Evolutionary conservation across 2,113 vertebrate species (phyloP), one percentile per base, ranked within the genome.

Genomic region (Chaetops frenatus): DNA sequence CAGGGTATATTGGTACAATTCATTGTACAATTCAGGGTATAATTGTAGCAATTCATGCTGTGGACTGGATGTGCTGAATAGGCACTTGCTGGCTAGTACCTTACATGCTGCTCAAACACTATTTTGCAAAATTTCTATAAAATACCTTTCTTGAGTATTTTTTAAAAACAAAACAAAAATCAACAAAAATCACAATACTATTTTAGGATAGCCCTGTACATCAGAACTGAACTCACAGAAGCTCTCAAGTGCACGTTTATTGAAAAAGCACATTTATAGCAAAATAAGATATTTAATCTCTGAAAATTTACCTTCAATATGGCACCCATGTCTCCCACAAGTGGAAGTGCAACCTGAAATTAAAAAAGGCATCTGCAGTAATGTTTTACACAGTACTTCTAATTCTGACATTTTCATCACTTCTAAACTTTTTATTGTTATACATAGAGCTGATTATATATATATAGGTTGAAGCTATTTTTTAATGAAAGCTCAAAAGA

Each of bases 321-420:
- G 89, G 98, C 96, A 31, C 99, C 98, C 90, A 99, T 98, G 90
- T 99, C 99, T 97, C 99, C 98, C 89, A 99, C 96, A 72, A 99
- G 99, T 60, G 99, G 99, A 95, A 99, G 98, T 67, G 99, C 99
- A 90, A 99, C 98, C 99, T 99, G 96, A 94, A 94, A 97, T 73
- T 78, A 51, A 66, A 93, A 85, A 82, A 90, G 15, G 67, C 47
- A 83, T 27, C 4, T 23, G 69, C 27, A 67, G 25, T 90, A 72
- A 71, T 36, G 15, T 70, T 78, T 71, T 65, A 81, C 7, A 45
- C 21, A 84, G 21, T 11, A 29, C 4, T 35, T 65, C 10, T 0
- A 5, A 40, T 45, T 81, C 22, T 25, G 33, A 56, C 38, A 20
- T 66, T 79, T 42, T 69, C 25, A 42, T 24, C 1, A 3, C 27